phyloP scores from a whole-genome alignment of 2,113 vertebrate species.

The Hypanus sabinus region DNA sequence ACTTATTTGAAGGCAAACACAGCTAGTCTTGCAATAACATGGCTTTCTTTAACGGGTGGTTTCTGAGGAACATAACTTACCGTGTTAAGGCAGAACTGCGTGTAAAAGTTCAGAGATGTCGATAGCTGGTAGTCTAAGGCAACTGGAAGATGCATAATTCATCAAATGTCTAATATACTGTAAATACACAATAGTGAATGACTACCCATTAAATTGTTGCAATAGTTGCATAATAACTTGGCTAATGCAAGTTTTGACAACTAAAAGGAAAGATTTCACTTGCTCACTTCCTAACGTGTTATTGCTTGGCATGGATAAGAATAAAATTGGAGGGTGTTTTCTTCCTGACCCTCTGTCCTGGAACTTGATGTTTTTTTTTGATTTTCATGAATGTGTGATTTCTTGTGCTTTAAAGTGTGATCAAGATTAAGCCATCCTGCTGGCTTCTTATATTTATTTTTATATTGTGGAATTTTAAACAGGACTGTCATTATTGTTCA shows the following conservation, averaged over 20 bases:
- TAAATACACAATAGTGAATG: not conserved
- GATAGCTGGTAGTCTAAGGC: not conserved
- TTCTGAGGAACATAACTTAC: too few species aligned
- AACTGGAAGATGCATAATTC: not conserved
- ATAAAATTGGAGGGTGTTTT: not conserved
- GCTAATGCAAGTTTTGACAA: not conserved
- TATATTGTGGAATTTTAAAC: not conserved
- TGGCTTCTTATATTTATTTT: not conserved
- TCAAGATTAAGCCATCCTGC: not conserved
- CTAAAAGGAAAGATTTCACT: not conserved
- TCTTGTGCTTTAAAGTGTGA: not conserved
- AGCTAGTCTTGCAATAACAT: too few species aligned
- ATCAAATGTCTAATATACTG: not conserved
- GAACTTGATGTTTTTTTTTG: not conserved
- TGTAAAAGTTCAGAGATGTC: not conserved
- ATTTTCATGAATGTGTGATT: slow-evolving; percentile 2
- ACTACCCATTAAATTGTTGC: not conserved
- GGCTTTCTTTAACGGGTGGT: too few species aligned
- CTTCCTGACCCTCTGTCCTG: not conserved
- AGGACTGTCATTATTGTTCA: too few species aligned
- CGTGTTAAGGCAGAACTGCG: too few species aligned
- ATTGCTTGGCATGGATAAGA: too few species aligned
- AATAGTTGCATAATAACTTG: not conserved
- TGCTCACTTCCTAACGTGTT: not conserved
- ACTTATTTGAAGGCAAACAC: too few species aligned